Evolutionary conservation across 1,140 invertebrate species (phyloP).

Genomic region (Caenorhabditis inopinata): DNA sequence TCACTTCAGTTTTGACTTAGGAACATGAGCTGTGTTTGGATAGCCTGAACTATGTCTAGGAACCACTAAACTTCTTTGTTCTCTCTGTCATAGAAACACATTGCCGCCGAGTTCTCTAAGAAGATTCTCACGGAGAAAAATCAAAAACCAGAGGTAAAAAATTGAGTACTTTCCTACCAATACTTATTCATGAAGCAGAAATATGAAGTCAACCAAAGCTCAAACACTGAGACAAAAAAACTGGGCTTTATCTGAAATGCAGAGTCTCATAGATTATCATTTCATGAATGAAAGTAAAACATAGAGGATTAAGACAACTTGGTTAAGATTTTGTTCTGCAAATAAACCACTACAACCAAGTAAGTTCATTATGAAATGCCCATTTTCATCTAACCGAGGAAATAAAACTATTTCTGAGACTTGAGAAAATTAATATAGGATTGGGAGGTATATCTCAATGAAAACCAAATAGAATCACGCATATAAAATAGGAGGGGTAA

Average conservation of each 20-base stretch:
- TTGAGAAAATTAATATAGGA: background rate
- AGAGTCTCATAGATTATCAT: background rate
- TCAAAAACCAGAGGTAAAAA: background rate
- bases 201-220: too few species aligned
- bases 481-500: background rate
- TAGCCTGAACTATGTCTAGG: background rate
- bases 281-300: background rate
- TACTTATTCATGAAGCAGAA: too few species aligned
- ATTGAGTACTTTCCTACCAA: too few species aligned
- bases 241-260: too few species aligned
- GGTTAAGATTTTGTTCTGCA: background rate
- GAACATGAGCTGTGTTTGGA: too few species aligned
- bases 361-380: slow-evolving; percentile 15
- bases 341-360: background rate
- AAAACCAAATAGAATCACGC: background rate
- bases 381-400: background rate
- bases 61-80: background rate
- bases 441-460: background rate
- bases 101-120: background rate
- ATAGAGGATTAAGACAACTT: background rate
- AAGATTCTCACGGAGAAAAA: background rate
- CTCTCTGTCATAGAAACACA: background rate
- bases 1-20: too few species aligned
- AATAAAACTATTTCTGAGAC: background rate
- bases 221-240: background rate